Base-by-base conservation (phyloP, 2,113 vertebrate genomes). In the Ailuropoda melanoleuca region DNA sequence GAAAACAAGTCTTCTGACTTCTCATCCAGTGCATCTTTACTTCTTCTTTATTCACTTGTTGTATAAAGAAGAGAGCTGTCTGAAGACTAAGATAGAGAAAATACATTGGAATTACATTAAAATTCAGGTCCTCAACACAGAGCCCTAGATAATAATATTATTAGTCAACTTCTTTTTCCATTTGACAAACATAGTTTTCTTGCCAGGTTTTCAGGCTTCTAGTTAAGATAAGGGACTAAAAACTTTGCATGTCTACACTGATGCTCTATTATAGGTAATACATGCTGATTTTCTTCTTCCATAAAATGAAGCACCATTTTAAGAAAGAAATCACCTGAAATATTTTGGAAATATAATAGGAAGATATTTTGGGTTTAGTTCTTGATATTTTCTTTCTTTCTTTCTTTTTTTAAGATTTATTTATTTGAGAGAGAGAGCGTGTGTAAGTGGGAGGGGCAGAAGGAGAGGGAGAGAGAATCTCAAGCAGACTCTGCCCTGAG, bases 101-200 rank as follows among this genome's bases (percentile, higher is more conserved):
- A 43, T 68, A 50, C 48, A 34, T 2, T 83, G 55, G 72, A 86
- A 96, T 95, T 85, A 72, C 50, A 81, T 95, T 97, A 95, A 98
- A 97, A 96, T 95, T 97, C 64, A 96, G 58, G 6, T 75, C 72
- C 26, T 96, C 88, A 74, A 19, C 77, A 62, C 2, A 60, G 75
- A 97, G 58, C 78, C 84, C 90, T 72, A 84, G 82, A 85, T 90
- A 88, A 84, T 75, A 95, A 91, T 74, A 70, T 58, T 82, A 64
- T 88, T 85, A 72, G 66, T 87, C 48, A 62, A 13, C 85, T 96
- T 96, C n/a, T 94, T 96, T 98, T 95, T 96, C 83, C 72, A 87
- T 89, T 95, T 98, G 88, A 96, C 93, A 95, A 94, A 88, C 55
- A 50, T 18, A 37, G 86, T 60, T 89, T 86, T 96, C 88, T 89